Percentiles rank a stretch among this genome's conserved stretches.
Conservation (phyloP, 2,797 vertebrate species). For the Lacerta agilis region DNA sequence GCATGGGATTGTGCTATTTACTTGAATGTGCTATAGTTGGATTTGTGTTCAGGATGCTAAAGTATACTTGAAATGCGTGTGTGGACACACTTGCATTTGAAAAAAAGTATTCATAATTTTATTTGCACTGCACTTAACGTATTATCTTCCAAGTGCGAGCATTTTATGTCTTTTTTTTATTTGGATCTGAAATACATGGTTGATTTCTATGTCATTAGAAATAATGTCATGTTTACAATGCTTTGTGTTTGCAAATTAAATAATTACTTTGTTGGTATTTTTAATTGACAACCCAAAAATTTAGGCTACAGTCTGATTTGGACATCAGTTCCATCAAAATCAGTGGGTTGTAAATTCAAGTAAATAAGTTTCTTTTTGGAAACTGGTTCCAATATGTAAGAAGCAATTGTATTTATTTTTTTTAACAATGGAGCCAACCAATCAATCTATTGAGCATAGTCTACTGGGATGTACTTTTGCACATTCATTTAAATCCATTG, state of each 20-base stretch:
- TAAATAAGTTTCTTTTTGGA: background rate
- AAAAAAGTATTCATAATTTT: background rate
- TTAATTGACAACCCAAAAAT: fast-evolving
- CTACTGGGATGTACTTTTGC: background rate
- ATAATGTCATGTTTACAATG: background rate
- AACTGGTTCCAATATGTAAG: background rate
- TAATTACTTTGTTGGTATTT: background rate
- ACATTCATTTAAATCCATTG: background rate
- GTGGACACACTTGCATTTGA: background rate
- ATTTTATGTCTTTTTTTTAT: background rate
- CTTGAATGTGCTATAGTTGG: background rate
- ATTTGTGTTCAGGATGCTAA: background rate
- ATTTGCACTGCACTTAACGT: background rate
- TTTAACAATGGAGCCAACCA: background rate
- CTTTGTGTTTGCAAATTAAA: background rate
- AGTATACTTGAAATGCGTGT: background rate
- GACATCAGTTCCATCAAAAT: background rate
- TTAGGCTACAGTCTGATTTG: background rate
- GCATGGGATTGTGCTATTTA: background rate
- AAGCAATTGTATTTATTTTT: background rate
- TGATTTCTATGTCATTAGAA: background rate
- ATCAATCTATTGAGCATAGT: background rate
- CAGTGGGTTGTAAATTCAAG: background rate
- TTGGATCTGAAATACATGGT: background rate
- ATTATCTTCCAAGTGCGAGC: background rate